phyloP scores from a whole-genome alignment of 1,140 invertebrate genomes.

The Drosophila biarmipes region DNA sequence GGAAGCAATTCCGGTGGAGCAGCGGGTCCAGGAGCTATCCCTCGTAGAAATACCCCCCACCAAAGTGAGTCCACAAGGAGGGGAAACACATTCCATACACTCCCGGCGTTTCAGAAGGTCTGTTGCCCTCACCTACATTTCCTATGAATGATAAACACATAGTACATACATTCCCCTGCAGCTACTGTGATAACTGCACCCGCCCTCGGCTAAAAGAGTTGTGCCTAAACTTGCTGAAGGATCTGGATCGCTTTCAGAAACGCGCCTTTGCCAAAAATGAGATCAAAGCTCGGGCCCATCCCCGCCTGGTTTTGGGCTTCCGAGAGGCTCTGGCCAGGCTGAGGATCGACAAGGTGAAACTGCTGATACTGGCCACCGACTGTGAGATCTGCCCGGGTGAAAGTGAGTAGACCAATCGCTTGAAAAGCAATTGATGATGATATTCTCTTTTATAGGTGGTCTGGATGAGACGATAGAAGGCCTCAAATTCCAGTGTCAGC shows the following conservation, averaged over 20 bases:
- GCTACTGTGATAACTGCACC: conserved; percentile 81
- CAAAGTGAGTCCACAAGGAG: no score
- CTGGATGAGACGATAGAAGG: conserved; percentile 64
- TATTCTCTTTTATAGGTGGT: conserved; percentile 36
- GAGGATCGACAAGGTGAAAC: conserved; percentile 86
- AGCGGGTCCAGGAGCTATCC: conserved; percentile 15
- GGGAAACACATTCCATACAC: conserved; percentile 38
- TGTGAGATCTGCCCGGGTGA: conserved; percentile 72
- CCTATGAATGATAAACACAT: not conserved
- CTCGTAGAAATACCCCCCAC: not conserved
- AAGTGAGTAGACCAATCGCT: conserved; percentile 18
- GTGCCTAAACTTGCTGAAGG: conserved; percentile 84
- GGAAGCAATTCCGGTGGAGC: not conserved
- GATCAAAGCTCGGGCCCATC: conserved; percentile 86
- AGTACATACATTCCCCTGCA: conserved; percentile 7
- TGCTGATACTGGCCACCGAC: conserved; percentile 87
- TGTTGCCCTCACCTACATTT: not conserved
- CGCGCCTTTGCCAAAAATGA: conserved; percentile 87
- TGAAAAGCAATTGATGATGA: not conserved
- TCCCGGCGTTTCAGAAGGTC: conserved; percentile 77
- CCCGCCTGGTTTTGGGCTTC: conserved; percentile 87
- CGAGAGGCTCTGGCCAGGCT: conserved; percentile 87
- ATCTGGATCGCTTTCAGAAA: conserved; percentile 87
- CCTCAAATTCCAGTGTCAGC: conserved; percentile 63
- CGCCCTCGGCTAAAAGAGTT: conserved; percentile 52